phyloP scores from a whole-genome alignment of 1,140 invertebrate species.

The Latrodectus geometricus region DNA sequence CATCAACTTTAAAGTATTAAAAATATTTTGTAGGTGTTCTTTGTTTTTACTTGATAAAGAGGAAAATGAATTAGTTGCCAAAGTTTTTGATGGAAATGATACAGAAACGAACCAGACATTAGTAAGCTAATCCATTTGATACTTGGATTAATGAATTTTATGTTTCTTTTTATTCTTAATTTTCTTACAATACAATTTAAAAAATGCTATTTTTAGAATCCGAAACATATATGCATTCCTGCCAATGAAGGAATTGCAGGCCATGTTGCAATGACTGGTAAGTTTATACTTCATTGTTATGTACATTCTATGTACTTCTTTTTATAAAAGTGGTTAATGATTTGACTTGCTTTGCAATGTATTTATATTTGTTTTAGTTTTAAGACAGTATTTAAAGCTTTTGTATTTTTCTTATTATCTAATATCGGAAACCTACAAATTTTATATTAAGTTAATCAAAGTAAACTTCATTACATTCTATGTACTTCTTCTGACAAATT shows the following conservation, averaged over 20 bases:
- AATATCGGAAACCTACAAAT: no score
- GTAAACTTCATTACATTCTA: no score
- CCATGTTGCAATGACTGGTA: constrained; percentile 80
- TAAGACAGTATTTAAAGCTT: no score
- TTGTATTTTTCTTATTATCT: no score
- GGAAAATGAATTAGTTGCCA: constrained; percentile 80
- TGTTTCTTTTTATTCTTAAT: neutral
- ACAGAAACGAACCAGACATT: constrained; percentile 63
- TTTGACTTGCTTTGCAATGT: neutral
- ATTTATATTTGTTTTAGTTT: no score
- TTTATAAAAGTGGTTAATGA: no score
- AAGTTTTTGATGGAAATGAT: constrained; percentile 78
- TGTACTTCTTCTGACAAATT: no score
- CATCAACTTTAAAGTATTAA: no score
- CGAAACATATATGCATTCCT: constrained; percentile 60
- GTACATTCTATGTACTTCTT: no score
- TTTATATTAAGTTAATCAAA: no score
- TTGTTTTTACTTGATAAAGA: constrained; percentile 83
- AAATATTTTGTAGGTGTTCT: constrained; percentile 73
- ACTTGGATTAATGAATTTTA: neutral
- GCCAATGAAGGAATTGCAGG: constrained; percentile 77
- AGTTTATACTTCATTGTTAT: neutral
- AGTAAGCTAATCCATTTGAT: neutral
- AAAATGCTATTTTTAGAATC: constrained; percentile 7
- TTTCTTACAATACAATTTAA: neutral